Percentiles rank a stretch among this genome's conserved stretches.
These are phyloP conservation scores for Drosophila mimica DNA, from an alignment of 2,888 invertebrate species.

Conservation along the genomic window DNA sequence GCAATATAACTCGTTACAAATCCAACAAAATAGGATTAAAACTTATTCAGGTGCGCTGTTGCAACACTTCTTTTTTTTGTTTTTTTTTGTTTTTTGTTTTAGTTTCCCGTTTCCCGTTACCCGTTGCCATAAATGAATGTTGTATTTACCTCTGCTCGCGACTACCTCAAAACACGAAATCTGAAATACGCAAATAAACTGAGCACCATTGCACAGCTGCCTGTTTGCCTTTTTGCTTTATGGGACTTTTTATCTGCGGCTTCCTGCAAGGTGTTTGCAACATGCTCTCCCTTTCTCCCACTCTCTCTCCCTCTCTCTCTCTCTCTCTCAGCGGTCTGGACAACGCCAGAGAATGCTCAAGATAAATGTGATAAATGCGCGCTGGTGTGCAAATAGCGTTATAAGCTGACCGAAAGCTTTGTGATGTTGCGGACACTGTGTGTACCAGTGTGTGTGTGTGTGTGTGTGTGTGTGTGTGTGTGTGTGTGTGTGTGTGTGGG, in stretches of 20 bases:
- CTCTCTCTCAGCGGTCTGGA: conserved; percentile 23
- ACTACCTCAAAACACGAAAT: conserved; percentile 43
- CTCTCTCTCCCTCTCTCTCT: background rate
- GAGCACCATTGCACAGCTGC: conserved; percentile 65
- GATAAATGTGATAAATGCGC: conserved; percentile 78
- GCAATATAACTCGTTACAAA: conserved; percentile 45
- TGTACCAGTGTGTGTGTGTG: conserved; percentile 10
- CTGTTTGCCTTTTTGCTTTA: conserved; percentile 73
- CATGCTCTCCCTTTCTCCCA: background rate
- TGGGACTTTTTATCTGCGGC: conserved; percentile 65
- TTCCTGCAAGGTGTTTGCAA: conserved; percentile 51
- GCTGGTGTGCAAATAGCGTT: conserved; percentile 70
- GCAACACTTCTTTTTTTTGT: conserved; percentile 9
- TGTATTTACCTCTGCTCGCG: conserved; percentile 38
- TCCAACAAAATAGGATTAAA: conserved; percentile 73
- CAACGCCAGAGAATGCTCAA: conserved; percentile 52
- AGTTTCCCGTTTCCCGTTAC: conserved; percentile 38
- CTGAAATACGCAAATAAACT: conserved; percentile 72
- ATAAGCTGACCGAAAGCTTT: conserved; percentile 76
- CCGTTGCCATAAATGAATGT: conserved; percentile 60
- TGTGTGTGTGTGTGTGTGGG: background rate
- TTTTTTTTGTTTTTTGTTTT: conserved; percentile 15
- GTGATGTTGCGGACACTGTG: conserved; percentile 40
- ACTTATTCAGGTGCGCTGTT: conserved; percentile 59
- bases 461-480: background rate